Conservation (phyloP, 2,888 invertebrate species). For the Ischnura elegans region DNA sequence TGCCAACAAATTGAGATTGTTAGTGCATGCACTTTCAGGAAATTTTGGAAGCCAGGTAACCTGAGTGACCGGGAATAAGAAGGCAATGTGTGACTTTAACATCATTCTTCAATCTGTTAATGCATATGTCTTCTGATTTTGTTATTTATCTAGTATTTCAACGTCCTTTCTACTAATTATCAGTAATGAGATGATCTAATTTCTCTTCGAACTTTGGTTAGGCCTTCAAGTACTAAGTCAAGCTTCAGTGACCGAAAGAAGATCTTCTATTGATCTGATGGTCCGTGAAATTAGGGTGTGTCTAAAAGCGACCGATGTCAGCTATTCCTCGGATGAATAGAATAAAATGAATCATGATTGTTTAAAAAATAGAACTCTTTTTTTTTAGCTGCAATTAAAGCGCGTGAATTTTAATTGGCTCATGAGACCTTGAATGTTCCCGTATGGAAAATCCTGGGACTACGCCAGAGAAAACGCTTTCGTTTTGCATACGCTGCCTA, state of each 20-base stretch:
- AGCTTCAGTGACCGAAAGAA: not conserved
- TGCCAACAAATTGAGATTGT: no score
- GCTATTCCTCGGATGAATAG: not conserved
- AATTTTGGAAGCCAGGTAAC: no score
- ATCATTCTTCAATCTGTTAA: no score
- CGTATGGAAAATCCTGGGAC: not conserved
- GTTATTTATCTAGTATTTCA: no score
- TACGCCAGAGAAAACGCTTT: not conserved
- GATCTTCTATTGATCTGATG: not conserved
- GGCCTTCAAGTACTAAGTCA: not conserved
- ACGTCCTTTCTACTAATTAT: no score
- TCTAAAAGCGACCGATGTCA: not conserved
- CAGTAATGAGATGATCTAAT: no score
- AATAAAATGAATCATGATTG: not conserved
- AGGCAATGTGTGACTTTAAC: no score
- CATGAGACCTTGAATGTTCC: not conserved
- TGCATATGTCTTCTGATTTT: no score
- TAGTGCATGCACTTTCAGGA: no score
- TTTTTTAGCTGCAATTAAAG: not conserved
- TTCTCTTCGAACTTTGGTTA: not conserved
- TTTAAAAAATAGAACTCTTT: not conserved
- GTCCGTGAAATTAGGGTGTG: slow-evolving; percentile 6
- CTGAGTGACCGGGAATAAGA: no score
- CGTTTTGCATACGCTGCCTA: not conserved
- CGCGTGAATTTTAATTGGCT: not conserved